These are phyloP conservation scores for Lamprologus lemairii DNA, from an alignment of 2,113 vertebrate species.

Conservation along the genomic window DNA sequence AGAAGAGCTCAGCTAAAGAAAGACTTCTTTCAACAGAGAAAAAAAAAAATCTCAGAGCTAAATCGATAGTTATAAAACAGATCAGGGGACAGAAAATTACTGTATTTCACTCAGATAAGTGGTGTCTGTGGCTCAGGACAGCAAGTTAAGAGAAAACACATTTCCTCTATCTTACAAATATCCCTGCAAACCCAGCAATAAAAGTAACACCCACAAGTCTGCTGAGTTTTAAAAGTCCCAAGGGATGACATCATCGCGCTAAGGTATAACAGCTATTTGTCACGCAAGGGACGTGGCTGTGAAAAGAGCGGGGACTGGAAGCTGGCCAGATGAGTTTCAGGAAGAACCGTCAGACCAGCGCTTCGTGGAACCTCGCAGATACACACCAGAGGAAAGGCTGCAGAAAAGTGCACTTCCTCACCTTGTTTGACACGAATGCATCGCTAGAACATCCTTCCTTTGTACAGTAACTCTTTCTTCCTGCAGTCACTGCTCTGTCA, in stretches of 20 bases:
- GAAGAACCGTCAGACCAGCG: background rate
- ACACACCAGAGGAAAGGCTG: conserved; percentile 18
- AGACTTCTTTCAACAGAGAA: background rate
- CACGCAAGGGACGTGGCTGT: background rate
- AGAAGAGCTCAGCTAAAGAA: background rate
- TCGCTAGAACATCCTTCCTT: conserved; percentile 49
- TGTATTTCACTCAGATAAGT: background rate
- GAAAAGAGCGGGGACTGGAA: background rate
- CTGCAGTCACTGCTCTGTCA: background rate
- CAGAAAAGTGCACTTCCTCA: conserved; percentile 44
- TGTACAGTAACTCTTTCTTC: conserved; percentile 31
- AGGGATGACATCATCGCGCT: background rate
- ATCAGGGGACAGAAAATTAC: background rate
- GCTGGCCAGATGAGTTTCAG: conserved; percentile 1
- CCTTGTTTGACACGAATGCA: background rate
- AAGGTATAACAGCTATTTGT: background rate
- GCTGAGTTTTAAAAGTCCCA: background rate
- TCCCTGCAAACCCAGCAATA: background rate
- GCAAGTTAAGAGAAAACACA: background rate
- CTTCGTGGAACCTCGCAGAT: background rate
- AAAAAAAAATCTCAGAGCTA: background rate
- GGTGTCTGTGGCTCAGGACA: background rate
- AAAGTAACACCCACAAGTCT: background rate
- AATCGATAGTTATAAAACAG: background rate
- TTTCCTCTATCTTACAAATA: background rate